Evolutionary conservation across 2,888 invertebrate species (phyloP).

Genomic region (Pemphredon lugubris): DNA sequence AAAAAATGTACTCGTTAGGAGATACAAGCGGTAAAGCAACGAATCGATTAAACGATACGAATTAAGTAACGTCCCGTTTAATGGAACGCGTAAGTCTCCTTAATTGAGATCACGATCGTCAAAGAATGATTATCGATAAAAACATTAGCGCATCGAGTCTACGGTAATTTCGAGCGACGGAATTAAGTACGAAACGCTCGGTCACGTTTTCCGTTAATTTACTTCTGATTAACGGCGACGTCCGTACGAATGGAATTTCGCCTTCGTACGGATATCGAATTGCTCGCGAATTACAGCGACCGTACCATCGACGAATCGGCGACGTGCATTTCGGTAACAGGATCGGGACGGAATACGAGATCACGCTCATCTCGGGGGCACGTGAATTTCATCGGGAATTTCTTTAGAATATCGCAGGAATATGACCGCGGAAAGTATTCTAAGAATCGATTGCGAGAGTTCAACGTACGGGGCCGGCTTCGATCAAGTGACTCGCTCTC

Average conservation of each 20-base stretch:
- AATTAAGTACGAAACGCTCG: no score
- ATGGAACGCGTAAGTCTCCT: no score
- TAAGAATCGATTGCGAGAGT: constrained; percentile 47
- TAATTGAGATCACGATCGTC: no score
- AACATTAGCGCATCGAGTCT: no score
- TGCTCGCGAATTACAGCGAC: neutral
- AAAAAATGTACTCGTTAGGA: no score
- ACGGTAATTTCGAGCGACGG: no score
- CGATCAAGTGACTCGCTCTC: constrained; percentile 20
- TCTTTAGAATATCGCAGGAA: constrained; percentile 13
- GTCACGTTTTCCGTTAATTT: neutral
- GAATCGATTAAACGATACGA: no score
- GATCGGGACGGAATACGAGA: neutral
- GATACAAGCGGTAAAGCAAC: no score
- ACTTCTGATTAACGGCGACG: neutral
- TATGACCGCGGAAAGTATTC: constrained; percentile 42
- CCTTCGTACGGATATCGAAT: neutral
- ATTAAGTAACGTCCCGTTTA: no score
- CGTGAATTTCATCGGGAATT: constrained; percentile 29
- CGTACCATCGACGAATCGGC: no score
- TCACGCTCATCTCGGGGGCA: constrained; percentile 6
- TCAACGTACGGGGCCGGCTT: constrained; percentile 33
- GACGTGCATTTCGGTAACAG: constrained; percentile 2
- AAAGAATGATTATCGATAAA: no score
- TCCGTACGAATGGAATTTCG: neutral